Evolutionary conservation across 2,113 vertebrate genomes (phyloP), one percentile per base, ranked within the genome.

Genomic region (Gymnocephalus cernua): DNA sequence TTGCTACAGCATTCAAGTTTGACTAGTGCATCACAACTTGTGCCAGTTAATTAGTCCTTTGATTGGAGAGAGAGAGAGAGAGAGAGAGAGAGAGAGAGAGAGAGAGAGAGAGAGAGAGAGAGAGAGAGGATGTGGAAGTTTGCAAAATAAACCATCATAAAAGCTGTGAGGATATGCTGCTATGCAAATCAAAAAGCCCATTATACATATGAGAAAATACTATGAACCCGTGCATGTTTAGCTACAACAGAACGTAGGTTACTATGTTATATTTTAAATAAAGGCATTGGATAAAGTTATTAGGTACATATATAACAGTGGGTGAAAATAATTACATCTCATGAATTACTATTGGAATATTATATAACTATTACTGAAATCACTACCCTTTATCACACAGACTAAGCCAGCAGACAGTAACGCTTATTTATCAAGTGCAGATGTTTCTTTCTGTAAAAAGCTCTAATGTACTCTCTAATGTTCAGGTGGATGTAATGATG

Each of bases 11-110:
- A 29, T 47, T n/a, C 23, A 47, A 6, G 54, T 63, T 63, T 63
- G 73, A 54, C 32, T 21, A 21, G 29, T 64, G 48, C 56, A 70
- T 70, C 66, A 70, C 47, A 70, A 63, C 77, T 54, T 56, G n/a
- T 59, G 32, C 41, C 64, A 69, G 35, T 19, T 19, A 62, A 54
- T 79, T 62, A 79, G 57, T 41, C 56, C 16, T 25, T 65, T 48
- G n/a, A n/a, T 47, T 35, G 38, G 27, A 35, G 73, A 0, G 25
- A 41, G 53, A 64, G 2, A 73, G 41, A 50, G n/a, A 51, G 56
- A 1, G 57, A 41, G 53, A 44, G 0, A 73, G 25, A 68, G n/a
- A 41, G 56, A 1, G 57, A 38, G 53, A 64, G 1, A 72, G 38
- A 67, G n/a, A 50, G 56, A 1, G 57, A 35, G 53, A 64, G 1